Base-by-base conservation (phyloP, 2,113 vertebrate genomes). In the Ariopsis seemanni region DNA sequence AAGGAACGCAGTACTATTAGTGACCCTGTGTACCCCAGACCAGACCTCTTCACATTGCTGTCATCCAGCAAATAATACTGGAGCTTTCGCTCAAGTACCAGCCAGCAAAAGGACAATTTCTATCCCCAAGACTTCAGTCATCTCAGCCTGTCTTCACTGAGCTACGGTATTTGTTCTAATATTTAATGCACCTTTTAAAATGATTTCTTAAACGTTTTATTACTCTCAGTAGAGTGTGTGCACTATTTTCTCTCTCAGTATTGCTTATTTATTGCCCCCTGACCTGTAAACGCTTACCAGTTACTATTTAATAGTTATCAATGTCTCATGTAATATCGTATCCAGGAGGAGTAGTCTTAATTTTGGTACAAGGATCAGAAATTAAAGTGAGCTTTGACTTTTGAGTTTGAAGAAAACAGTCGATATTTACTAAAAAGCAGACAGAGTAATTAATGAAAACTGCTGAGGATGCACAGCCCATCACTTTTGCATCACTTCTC, bases 391-490 rank as follows among this genome's bases (percentile, higher is more conserved):
- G 18, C 30, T 48, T 55, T 78, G 25, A 15, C 75, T 53, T 78
- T n/a, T 78, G 4, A 27, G 42, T 52, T 74, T 77, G 74, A 77
- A 52, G 22, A 79, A 79, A 79, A 27, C 6, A 7, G 27, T 53
- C n/a, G 55, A 79, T 79, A 27, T 25, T 55, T 27, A 80, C 53
- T 34, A 58, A 80, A 80, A 80, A 34, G 2, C 34, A 62, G 55
- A 81, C 55, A 22, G 5, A 48, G 79, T 25, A 82, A 48, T 82
- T 22, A 62, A 42, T 1, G 0, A 20, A 84, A 72, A 60, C 52
- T 84, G 82, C 50, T 84, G 82, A 72, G 8, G 57, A 63, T 62
- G 57, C 84, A 86, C 18, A 86, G 75, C 18, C 57, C 42, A n/a
- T 60, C 58, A 80, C 17, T 67, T 52, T 12, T 67, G n/a, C 15